Percentiles rank a stretch among this genome's conserved stretches.
phyloP scores from a whole-genome alignment of 1,140 invertebrate species.

The Anoplophora glabripennis region DNA sequence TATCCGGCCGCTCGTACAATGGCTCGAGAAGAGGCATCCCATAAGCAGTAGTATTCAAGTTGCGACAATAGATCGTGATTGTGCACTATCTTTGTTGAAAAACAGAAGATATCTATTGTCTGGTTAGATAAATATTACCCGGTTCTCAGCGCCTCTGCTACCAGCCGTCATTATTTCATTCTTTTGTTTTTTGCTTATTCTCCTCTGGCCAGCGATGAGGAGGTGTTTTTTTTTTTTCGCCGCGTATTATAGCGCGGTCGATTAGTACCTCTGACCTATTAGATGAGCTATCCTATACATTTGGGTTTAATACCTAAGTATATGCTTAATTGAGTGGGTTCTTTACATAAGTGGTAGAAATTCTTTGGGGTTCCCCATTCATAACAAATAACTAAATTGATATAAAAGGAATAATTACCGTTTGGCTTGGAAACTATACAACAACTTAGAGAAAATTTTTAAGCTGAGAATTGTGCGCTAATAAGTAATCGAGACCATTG shows the following conservation, averaged over 20 bases:
- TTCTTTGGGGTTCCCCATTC: too few species aligned
- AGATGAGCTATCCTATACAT: too few species aligned
- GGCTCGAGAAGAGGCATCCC: slow-evolving; percentile 12
- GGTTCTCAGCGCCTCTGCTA: slow-evolving; percentile 25
- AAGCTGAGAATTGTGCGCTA: too few species aligned
- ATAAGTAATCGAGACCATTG: too few species aligned
- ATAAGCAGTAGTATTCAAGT: slow-evolving; percentile 25
- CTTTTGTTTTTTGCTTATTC: slow-evolving; percentile 18
- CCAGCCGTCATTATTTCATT: slow-evolving; percentile 23
- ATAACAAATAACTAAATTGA: too few species aligned
- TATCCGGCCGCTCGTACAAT: background rate
- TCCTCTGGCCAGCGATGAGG: background rate
- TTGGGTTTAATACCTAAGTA: too few species aligned
- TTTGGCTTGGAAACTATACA: too few species aligned
- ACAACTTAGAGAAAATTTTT: too few species aligned
- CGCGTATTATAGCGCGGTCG: background rate
- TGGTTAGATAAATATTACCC: slow-evolving; percentile 27
- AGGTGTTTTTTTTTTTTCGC: background rate
- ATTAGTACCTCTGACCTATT: too few species aligned
- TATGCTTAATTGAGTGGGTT: too few species aligned
- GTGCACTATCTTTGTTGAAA: slow-evolving; percentile 27
- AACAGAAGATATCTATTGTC: slow-evolving; percentile 30
- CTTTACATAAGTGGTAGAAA: too few species aligned
- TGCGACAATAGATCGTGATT: slow-evolving; percentile 23
- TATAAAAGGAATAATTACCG: too few species aligned